Evolutionary conservation across 2,113 vertebrate genomes (phyloP), one percentile per base, ranked within the genome.

Genomic region (Chionodraco myersi): DNA sequence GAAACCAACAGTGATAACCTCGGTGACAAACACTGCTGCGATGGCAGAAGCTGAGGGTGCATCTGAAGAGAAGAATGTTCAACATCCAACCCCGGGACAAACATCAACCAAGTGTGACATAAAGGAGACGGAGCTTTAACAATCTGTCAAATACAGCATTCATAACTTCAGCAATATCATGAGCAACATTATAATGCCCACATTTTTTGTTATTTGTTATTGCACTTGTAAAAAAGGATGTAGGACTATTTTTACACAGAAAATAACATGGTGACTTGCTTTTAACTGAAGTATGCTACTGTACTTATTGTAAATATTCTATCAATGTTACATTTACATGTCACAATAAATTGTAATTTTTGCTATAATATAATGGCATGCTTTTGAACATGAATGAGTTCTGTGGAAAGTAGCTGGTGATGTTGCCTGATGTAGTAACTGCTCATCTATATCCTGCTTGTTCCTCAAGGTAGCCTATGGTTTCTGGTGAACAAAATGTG

Each of bases 101-200:
- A 56, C 53, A 26, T 12, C 49, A 44, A 54, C 54, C 49, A 64
- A 2, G 48, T 4, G 21, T 26, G 41, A 66, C 15, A 70, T 93
- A 12, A 95, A 92, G 82, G 94, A 95, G 77, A 95, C 94, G 1
- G 93, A 90, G 26, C 86, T 95, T 7, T 93, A 80, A 85, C 18
- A 23, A 18, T 21, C 16, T 47, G 16, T 52, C 36, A 47, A 57
- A 64, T 41, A 52, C 9, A 18, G 6, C 3, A 30, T 30, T 15
- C 44, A 36, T 16, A 49, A 41, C 10, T 10, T 16, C 13, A 67
- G 30, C 10, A 18, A 7, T 41, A 18, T 16, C 60, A 57, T 10
- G 2, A 63, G 30, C 44, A 11, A 2, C 15, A 16, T 18, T 15
- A 3, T n/a, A 6, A 18, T 41, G 66, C 10, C 41, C 5, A 23